Percentiles rank a stretch among this genome's conserved stretches.
These are phyloP conservation scores for Metaphire vulgaris DNA, from an alignment of 1,140 invertebrate genomes.

Conservation along the genomic window DNA sequence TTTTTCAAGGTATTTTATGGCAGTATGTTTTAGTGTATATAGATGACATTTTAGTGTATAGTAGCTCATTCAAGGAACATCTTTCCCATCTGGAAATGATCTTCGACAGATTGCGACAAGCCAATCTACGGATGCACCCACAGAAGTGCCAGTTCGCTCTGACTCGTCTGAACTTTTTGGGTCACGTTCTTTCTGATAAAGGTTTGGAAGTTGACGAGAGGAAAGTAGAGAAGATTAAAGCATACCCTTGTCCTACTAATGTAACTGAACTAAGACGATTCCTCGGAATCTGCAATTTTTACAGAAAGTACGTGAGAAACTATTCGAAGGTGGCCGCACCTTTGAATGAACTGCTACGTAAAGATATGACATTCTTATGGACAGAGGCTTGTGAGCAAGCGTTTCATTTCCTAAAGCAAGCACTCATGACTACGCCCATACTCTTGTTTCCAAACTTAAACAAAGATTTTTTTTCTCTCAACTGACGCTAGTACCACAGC, in stretches of 20 bases:
- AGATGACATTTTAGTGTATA: background rate
- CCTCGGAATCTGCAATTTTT: background rate
- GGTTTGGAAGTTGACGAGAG: background rate
- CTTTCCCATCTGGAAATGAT: background rate
- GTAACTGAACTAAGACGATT: background rate
- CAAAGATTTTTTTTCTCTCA: background rate
- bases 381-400: background rate
- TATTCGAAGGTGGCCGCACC: background rate
- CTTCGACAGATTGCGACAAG: background rate
- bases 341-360: background rate
- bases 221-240: background rate
- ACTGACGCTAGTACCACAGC: background rate
- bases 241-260: background rate
- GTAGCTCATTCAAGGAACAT: background rate
- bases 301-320: background rate
- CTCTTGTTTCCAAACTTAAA: background rate
- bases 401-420: background rate
- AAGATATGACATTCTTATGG: background rate
- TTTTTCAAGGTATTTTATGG: background rate
- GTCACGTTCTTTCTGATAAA: background rate
- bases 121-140: background rate
- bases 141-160: background rate
- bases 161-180: background rate
- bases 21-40: background rate
- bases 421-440: background rate